A percentile compares a stretch with the other conserved stretches of the same genome.
Evolutionary conservation across 2,888 invertebrate species (phyloP).

Genomic region (Rapana venosa): DNA sequence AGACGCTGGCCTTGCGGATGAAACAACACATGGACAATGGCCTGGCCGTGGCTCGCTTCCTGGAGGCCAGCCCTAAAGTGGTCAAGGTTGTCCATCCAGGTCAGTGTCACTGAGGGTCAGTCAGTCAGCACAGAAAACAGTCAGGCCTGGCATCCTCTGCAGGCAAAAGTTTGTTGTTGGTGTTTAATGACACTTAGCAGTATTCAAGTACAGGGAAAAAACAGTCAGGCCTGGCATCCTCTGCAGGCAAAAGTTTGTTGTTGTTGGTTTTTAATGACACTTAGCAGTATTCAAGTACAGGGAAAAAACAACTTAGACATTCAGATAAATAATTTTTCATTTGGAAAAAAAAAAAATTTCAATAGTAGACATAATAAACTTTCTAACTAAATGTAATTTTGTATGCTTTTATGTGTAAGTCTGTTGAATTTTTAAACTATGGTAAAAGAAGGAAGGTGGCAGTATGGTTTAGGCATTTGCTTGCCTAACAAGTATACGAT

Average conservation of each 20-base stretch:
- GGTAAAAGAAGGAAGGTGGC: too few relatives aligned
- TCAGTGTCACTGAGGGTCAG: constrained; percentile 46
- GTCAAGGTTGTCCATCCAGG: constrained; percentile 78
- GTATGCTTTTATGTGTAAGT: too few relatives aligned
- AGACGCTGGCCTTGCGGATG: constrained; percentile 78
- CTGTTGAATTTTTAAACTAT: too few relatives aligned
- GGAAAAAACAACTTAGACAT: neutral
- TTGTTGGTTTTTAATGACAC: neutral
- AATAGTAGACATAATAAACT: too few relatives aligned
- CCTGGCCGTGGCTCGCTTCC: constrained; percentile 75
- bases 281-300: neutral
- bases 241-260: too few relatives aligned
- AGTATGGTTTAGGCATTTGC: too few relatives aligned
- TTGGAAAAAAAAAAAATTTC: too few relatives aligned
- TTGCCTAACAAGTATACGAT: too few relatives aligned
- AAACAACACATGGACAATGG: constrained; percentile 77
- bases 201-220: neutral
- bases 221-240: neutral
- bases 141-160: neutral
- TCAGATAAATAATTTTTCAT: neutral
- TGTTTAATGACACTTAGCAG: neutral
- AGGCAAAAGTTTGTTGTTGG: neutral
- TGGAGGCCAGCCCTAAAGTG: constrained; percentile 73
- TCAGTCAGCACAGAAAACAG: neutral
- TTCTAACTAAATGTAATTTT: too few relatives aligned